Evolutionary conservation across 53 echinoderm and acorn worm genomes (phyloP), one percentile per base, ranked within the genome.

Genomic region (Echinarachnius parma): DNA sequence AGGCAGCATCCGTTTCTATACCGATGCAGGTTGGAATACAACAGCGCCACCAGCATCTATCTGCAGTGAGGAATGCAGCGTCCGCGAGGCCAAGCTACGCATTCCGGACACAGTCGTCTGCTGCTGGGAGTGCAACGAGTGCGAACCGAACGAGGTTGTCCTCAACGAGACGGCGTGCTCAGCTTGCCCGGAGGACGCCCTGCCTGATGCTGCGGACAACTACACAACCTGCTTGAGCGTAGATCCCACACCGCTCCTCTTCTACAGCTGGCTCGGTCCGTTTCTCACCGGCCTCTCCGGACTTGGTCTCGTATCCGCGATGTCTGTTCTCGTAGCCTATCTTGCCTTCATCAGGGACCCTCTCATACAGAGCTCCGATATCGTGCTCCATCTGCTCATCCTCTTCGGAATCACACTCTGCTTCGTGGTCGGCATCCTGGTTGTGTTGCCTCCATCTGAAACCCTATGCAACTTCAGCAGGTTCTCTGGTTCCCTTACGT

Each of bases 71-170:
- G 80, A 86, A 22, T 93, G 93, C 45, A 55, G 34, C 8, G 9
- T 45, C 1, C 76, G 86, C 4, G 65, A 68, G 8, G 65, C 66
- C 14, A 89, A 75, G 62, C 46, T 37, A 10, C 61, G 82, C 46
- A 80, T 80, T 24, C 47, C 42, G 9, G 79, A 80, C 27, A 63
- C 78, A 20, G 65, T 37, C 31, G 35, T 75, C 42, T 93, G 93
- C 44, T 93, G 93, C 58, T 93, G 93, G 93, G 53, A 85, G 1
- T 93, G 93, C 34, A 24, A 64, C 27, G 60, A 77, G 28, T 93
- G 93, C 39, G 23, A 45, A 14, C 53, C 31, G 13, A 74, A 77
- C 9, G 77, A 86, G 52, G 60, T 75, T 9, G 78, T 86, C 10
- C 23, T 28, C 34, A 85, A 82, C 21, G 65, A 45, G 4, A 83